Evolutionary conservation across 2,113 vertebrate species (phyloP), one percentile per base, ranked within the genome.

Genomic region (western clawed frog (Xenopus tropicalis)): DNA sequence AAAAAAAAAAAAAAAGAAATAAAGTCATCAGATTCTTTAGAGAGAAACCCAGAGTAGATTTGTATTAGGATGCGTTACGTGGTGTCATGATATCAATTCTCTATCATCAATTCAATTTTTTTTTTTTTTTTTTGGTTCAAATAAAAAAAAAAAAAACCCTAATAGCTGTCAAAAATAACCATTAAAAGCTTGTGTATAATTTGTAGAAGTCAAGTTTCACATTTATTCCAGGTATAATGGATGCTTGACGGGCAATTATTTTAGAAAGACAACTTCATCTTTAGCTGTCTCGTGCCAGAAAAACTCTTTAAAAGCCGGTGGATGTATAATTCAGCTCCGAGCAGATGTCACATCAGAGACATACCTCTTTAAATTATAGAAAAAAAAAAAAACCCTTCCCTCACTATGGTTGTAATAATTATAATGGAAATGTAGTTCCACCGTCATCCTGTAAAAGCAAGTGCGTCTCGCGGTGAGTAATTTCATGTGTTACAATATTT

Each of bases 211-310:
- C 91, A 91, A 92, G 88, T 88, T 90, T 91, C 88, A 90, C 89
- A 87, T 92, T 91, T 90, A 88, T 90, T 88, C 91, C 89, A 91
- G 87, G 89, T 91, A 91, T 92, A 92, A 92, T 91, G 88, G 91
- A 90, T 90, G 89, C 89, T 91, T 88, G 84, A 82, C 81, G 86
- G 91, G 89, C 90, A 93, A 93, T 93, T 93, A 93, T 91, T 92
- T 92, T 85, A 89, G 88, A 90, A 88, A 90, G 91, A 93, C 90
- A 92, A 91, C 90, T 92, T 92, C 90, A 91, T 92, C 89, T 91
- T 37, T 88, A 90, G 88, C 88, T 90, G 90, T 89, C 88, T 88
- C 61, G 74, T 89, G 89, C 89, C 88, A 89, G 86, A 82, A 91
- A 88, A 92, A 92, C 89, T 90, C 89, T 93, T 92, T 93, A 91